Conservation (phyloP, 2,888 invertebrate genomes). For the Leptinotarsa peninsularis region DNA sequence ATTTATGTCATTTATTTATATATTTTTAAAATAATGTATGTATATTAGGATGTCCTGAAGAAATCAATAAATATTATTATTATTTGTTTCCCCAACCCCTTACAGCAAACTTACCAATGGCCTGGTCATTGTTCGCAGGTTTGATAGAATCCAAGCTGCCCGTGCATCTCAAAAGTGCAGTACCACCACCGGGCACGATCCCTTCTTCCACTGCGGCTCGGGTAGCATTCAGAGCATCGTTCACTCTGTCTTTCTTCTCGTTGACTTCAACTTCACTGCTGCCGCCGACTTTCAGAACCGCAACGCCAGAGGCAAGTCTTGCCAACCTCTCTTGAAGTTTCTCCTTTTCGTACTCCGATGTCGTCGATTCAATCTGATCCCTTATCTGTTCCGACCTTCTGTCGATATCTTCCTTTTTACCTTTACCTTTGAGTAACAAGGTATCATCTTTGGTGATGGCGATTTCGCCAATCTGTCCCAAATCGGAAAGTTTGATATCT, state of each 20-base stretch:
- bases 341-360: conserved; percentile 68
- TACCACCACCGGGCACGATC: conserved; percentile 68
- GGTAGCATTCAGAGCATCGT: conserved; percentile 68
- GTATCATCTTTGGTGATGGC: conserved; percentile 68
- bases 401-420: conserved; percentile 64
- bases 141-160: conserved; percentile 60
- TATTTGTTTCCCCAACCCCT: too few species aligned
- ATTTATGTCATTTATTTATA: too few species aligned
- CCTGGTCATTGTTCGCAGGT: conserved; percentile 64
- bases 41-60: too few species aligned
- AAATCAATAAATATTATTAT: too few species aligned
- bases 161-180: conserved; percentile 65
- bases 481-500: conserved; percentile 63
- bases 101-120: conserved; percentile 58
- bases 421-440: conserved; percentile 64
- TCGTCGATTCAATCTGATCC: conserved; percentile 65
- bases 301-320: conserved; percentile 67
- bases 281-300: conserved; percentile 67
- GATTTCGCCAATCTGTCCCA: conserved; percentile 67
- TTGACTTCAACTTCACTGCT: conserved; percentile 69
- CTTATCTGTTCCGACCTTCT: conserved; percentile 65
- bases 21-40: too few species aligned
- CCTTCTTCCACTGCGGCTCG: conserved; percentile 69
- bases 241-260: conserved; percentile 68
- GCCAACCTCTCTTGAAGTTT: conserved; percentile 68